Evolutionary conservation across 2,797 vertebrate species (phyloP), one percentile per base, ranked within the genome.

Genomic region (Calcarius lapponicus): DNA sequence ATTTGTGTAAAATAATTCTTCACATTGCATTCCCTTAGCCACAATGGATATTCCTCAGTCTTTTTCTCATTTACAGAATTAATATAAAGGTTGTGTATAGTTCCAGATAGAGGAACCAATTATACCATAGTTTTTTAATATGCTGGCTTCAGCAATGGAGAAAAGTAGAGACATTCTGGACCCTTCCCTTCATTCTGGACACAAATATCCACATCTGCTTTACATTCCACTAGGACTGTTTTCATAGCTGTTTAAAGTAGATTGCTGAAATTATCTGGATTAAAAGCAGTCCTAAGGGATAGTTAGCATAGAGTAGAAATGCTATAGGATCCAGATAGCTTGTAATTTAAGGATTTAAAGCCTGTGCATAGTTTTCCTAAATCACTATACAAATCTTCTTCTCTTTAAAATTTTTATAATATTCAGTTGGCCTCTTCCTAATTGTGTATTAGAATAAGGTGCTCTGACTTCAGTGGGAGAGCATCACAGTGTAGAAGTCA

Each of bases 121-220:
- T 48, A 57, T 25, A 57, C 17, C 16, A 11, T 5, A 48, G 5
- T 40, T 83, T 80, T 74, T 74, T 53, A 67, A 67, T 67, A 18
- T 47, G 6, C 13, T 94, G 83, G 45, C 66, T 95, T 72, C 42
- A 81, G 58, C 50, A 86, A 3, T 18, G 73, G 70, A 84, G 66
- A 84, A 92, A 95, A 90, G 21, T 42, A 79, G 18, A 74, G 24
- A 72, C 29, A 40, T 75, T 86, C 38, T 93, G 70, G 73, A 92
- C 13, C 10, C 10, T 78, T 88, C 43, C 22, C 16, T 58, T 81
- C 50, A 42, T 84, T 86, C 61, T 86, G 61, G 57, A 45, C 45
- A 78, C 1, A 4, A 72, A 56, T 71, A 81, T 81, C 32, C 54
- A 88, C 93, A 95, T 95, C 80, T 95, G 83, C 76, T 94, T 94